A percentile compares a stretch with the other conserved stretches of the same genome.
Evolutionary conservation across 2,888 invertebrate species (phyloP).

Genomic region (Frankliniella fusca): DNA sequence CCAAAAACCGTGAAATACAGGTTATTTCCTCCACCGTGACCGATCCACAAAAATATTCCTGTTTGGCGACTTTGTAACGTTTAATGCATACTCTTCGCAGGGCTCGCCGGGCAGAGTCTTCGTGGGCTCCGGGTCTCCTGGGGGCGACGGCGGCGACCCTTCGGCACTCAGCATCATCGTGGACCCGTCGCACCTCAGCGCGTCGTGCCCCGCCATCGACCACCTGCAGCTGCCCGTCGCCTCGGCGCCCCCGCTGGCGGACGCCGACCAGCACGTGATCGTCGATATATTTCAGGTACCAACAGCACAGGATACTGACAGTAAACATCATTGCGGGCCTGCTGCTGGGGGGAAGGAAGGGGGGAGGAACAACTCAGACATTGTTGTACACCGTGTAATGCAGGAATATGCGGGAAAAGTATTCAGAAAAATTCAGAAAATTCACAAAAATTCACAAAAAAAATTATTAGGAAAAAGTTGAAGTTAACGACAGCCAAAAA

Average conservation of each 20-base stretch:
- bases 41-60: conserved; percentile 58
- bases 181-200: conserved; percentile 47
- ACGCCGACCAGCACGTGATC: conserved; percentile 3
- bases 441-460: too few species aligned
- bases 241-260: conserved; percentile 3
- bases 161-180: not conserved
- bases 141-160: conserved; percentile 35
- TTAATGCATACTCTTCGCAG: conserved; percentile 40
- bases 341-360: too few species aligned
- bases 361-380: too few species aligned
- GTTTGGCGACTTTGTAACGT: conserved; percentile 43
- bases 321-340: too few species aligned
- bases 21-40: conserved; percentile 50
- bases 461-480: too few species aligned
- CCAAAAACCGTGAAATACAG: too few species aligned
- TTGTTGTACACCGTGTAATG: too few species aligned
- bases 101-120: conserved; percentile 36
- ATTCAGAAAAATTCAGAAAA: too few species aligned
- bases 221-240: conserved; percentile 44
- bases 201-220: conserved; percentile 70
- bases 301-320: too few species aligned
- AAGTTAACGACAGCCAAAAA: too few species aligned
- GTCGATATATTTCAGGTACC: not conserved
- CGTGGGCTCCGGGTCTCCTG: conserved; percentile 36
- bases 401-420: too few species aligned